Percentiles rank a stretch among this genome's conserved stretches.
These are phyloP conservation scores for Neodiprion virginianus DNA, from an alignment of 1,140 invertebrate species.

Conservation along the genomic window DNA sequence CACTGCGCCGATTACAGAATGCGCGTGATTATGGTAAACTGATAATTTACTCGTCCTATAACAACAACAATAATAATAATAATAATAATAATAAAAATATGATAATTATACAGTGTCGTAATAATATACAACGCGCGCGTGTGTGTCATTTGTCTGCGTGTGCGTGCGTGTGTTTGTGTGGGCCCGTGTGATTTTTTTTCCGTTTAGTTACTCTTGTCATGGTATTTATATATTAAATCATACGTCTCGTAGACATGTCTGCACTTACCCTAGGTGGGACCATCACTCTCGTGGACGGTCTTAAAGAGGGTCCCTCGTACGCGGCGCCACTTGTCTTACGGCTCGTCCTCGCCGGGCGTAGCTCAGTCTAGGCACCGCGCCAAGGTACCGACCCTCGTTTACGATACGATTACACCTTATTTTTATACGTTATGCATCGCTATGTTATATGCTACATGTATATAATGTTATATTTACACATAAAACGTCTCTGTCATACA, in stretches of 20 bases:
- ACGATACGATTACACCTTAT: neutral
- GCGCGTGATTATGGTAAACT: no score
- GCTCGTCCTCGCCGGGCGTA: conserved; percentile 38
- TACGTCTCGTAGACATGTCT: neutral
- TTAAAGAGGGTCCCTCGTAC: conserved; percentile 34
- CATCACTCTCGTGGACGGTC: conserved; percentile 1
- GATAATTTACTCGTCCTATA: no score
- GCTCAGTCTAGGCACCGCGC: conserved; percentile 54
- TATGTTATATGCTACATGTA: no score
- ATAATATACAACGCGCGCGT: no score
- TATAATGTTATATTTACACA: no score
- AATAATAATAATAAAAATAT: no score
- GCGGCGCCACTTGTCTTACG: conserved; percentile 48
- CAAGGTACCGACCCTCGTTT: conserved; percentile 25
- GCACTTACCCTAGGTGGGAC: conserved; percentile 6
- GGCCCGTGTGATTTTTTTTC: no score
- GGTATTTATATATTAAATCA: neutral
- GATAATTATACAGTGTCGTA: no score
- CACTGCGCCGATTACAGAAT: no score
- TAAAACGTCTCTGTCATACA: no score
- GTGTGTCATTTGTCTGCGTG: neutral
- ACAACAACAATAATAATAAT: no score
- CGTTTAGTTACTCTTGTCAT: neutral
- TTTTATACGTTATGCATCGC: neutral
- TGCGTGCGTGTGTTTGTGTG: neutral